Evolutionary conservation across 2,888 invertebrate genomes (phyloP).

Genomic region (Atherix ibis): DNA sequence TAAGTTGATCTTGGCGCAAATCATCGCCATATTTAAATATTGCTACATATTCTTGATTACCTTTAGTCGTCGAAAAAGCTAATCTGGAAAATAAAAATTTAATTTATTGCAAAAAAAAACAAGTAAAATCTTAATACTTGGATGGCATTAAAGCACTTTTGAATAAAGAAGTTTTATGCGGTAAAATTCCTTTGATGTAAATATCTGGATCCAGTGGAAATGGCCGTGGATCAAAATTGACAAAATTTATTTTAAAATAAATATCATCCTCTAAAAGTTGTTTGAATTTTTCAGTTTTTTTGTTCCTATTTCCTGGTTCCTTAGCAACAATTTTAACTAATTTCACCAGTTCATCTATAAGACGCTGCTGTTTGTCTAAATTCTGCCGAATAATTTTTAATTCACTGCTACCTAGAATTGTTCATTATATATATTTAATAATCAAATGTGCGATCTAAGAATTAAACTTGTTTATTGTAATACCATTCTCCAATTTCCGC

Average conservation of each 20-base stretch:
- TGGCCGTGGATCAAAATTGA: slow-evolving; percentile 80
- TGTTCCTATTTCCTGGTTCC: slow-evolving; percentile 81
- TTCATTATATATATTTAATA: neutral
- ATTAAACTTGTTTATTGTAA: slow-evolving; percentile 5
- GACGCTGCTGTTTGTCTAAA: slow-evolving; percentile 71
- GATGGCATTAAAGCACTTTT: slow-evolving; percentile 96
- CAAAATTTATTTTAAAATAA: slow-evolving; percentile 70
- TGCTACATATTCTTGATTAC: slow-evolving; percentile 71
- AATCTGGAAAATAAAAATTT: slow-evolving; percentile 46
- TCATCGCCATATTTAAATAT: slow-evolving; percentile 99
- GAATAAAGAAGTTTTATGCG: slow-evolving; percentile 82
- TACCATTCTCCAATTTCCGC: slow-evolving; percentile 49
- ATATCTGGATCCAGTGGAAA: slow-evolving; percentile 90
- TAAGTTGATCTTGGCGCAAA: slow-evolving; percentile 90
- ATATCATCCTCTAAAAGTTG: slow-evolving; percentile 67
- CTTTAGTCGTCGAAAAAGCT: slow-evolving; percentile 66
- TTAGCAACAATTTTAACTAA: slow-evolving; percentile 76
- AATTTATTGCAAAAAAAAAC: too few species aligned
- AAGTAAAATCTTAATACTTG: slow-evolving; percentile 24
- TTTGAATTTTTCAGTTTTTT: slow-evolving; percentile 82
- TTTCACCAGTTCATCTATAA: slow-evolving; percentile 79
- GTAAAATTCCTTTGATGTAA: slow-evolving; percentile 71
- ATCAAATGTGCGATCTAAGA: neutral
- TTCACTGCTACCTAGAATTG: slow-evolving; percentile 39
- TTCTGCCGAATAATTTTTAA: slow-evolving; percentile 61